Base-by-base conservation (phyloP, 2,113 vertebrate genomes). In the Gila orcuttii region DNA sequence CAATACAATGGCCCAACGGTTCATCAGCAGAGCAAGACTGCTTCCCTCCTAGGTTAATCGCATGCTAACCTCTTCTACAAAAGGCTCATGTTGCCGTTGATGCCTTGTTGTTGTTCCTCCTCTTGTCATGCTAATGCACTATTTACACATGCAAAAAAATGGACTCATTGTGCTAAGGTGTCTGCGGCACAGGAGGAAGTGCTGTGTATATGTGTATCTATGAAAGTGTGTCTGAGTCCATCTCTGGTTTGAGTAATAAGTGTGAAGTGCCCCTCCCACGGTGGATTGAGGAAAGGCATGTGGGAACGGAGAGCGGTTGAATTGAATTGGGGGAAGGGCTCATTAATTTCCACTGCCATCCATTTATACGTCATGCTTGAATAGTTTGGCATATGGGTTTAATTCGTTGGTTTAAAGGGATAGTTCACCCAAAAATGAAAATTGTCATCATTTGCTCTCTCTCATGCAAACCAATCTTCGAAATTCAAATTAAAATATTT, bases 331-430 rank as follows among this genome's bases (percentile, higher is more conserved):
- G 31, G 57, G 84, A 79, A 68, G 69, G 82, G 57, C 59, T 79
- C 91, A 92, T 93, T 91, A 89, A 93, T 93, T 93, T 90, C 84
- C 39, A 89, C 89, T 10, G 82, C 9, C n/a, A 66, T 86, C 10
- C 47, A 33, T 47, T 69, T 64, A 73, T 57, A 55, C n/a, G 23
- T 82, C 83, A 62, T 33, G 89, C 68, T 85, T 64, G 73, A 85
- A 77, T 50, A 31, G 36, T 7, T 42, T 45, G 78, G 57, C 86
- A 86, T 89, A 4, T 77, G 21, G 60, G 86, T 92, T 93, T 91
- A 92, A 94, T 93, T 90, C 86, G 88, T 86, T 91, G 89, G 90
- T 93, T 92, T 91, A 91, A 91, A 64, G 60, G 9, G 60, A 28
- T 25, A 28, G 60, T 64, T 28, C 60, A 8, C 6, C 19, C 55